Conservation (phyloP, 2,797 vertebrate species). For the Rhinophrynus dorsalis region DNA sequence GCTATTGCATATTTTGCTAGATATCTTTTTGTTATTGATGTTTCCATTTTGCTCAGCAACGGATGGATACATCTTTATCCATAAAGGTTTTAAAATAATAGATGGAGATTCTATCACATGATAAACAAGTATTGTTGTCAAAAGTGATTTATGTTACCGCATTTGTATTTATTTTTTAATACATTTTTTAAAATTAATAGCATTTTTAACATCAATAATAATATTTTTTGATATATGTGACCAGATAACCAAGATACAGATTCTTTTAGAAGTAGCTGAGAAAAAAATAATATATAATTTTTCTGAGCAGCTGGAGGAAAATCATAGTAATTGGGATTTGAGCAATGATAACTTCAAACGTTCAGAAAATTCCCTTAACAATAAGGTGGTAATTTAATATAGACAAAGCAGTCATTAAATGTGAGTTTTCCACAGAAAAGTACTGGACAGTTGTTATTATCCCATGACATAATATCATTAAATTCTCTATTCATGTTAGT, state of each 20-base stretch:
- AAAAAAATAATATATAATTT: not conserved
- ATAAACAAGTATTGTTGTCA: not conserved
- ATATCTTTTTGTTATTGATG: too few species aligned
- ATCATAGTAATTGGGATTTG: not conserved
- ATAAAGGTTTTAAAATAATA: constrained; percentile 4
- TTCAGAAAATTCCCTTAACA: not conserved
- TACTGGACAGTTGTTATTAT: too few species aligned
- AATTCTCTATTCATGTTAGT: too few species aligned
- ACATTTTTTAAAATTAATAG: constrained; percentile 27
- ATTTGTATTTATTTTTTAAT: constrained; percentile 16
- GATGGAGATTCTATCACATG: not conserved
- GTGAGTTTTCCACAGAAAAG: not conserved
- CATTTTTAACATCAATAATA: constrained; percentile 22
- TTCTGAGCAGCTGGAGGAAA: not conserved
- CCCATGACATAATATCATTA: too few species aligned
- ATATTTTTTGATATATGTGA: not conserved
- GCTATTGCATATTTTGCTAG: too few species aligned
- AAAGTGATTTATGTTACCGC: constrained; percentile 34
- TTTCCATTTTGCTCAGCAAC: too few species aligned
- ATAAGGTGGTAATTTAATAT: not conserved
- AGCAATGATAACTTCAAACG: not conserved
- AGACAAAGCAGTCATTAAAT: not conserved
- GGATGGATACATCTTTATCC: not conserved
- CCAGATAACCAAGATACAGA: constrained; percentile 22
- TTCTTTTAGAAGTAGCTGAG: not conserved